Base-by-base conservation (phyloP, 2,888 invertebrate species). In the Blastobasis adustella region DNA sequence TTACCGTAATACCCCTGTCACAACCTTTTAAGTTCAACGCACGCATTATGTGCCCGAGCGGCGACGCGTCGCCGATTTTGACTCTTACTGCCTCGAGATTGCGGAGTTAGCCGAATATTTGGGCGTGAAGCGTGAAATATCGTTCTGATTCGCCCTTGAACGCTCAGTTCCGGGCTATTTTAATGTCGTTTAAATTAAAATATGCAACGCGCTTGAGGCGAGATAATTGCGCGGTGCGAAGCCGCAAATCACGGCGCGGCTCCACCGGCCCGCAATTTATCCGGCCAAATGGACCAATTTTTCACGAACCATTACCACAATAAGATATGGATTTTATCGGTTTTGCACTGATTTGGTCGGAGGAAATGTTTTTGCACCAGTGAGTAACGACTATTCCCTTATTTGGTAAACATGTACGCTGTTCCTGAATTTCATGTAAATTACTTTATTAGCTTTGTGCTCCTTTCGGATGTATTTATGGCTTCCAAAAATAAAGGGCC, bases 11-110 rank as follows among this genome's bases (percentile, higher is more conserved):
- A 81, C 73, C 72, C 70, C 79, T 80, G 82, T 82, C 84, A 82
- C 81, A 82, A 80, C 82, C 82, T 83, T 84, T 82, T 84, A 82
- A 82, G 83, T 84, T 86, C 83, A 84, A 80, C 72, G 82, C 68
- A 72, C 84, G 82, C 74, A 67, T 78, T 77, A 76, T 68, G 66
- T 62, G 63, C 61, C 62, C 62, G 59, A 50, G 59, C 60, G 58
- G 23, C 55, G 42, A 42, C 42, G 49, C 23, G 53, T 60, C 59
- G 50, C 51, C 59, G 56, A 76, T 67, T 70, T 59, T 79, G 66
- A 62, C 57, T 62, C 79, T 78, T 80, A 77, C 76, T 67, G 52
- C 65, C 51, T 61, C 50, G 54, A 37, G 49, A 56, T 71, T 73
- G 76, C 76, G 74, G 68, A 67, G 60, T 74, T 71, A 69, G 68